A percentile compares a stretch with the other conserved stretches of the same genome.
Evolutionary conservation across 2,888 invertebrate species (phyloP).

Genomic region (Drosophila bunnanda): DNA sequence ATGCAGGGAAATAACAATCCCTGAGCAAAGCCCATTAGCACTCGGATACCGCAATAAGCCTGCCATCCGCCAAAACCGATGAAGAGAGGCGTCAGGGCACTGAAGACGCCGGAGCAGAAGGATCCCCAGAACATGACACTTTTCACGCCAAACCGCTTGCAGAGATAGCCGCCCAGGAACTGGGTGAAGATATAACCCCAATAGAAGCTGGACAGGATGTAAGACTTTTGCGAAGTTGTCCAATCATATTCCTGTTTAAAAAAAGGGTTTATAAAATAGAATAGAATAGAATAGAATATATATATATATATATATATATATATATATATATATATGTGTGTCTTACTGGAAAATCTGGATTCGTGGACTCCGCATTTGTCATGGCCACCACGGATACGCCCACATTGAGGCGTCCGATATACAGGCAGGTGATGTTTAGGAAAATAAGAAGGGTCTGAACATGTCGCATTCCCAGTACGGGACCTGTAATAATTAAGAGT

Average conservation of each 20-base stretch:
- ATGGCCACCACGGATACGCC: slow-evolving; percentile 91
- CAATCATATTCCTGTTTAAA: slow-evolving; percentile 76
- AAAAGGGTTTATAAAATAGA: not conserved
- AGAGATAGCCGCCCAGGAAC: slow-evolving; percentile 88
- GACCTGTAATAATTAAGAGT: slow-evolving; percentile 81
- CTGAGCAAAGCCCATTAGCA: slow-evolving; percentile 88
- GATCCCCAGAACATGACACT: slow-evolving; percentile 86
- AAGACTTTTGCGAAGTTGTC: slow-evolving; percentile 85
- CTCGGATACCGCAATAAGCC: slow-evolving; percentile 86
- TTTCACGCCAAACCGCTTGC: slow-evolving; percentile 88
- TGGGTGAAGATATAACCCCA: slow-evolving; percentile 89
- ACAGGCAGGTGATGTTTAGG: slow-evolving; percentile 87
- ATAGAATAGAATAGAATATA: too few species aligned
- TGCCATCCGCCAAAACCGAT: slow-evolving; percentile 88
- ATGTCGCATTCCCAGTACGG: slow-evolving; percentile 87
- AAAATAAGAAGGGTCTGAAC: slow-evolving; percentile 87
- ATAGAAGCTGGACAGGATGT: slow-evolving; percentile 90
- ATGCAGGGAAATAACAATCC: slow-evolving; percentile 88
- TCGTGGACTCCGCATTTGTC: slow-evolving; percentile 86
- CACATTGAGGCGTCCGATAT: slow-evolving; percentile 88
- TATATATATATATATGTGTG: too few species aligned
- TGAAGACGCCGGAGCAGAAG: slow-evolving; percentile 88
- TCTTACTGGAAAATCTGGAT: slow-evolving; percentile 85
- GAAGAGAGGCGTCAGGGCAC: slow-evolving; percentile 88
- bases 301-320: too few species aligned